These are phyloP conservation scores for Mirza zaza DNA, from an alignment of 2,113 vertebrate species.

Conservation along the genomic window DNA sequence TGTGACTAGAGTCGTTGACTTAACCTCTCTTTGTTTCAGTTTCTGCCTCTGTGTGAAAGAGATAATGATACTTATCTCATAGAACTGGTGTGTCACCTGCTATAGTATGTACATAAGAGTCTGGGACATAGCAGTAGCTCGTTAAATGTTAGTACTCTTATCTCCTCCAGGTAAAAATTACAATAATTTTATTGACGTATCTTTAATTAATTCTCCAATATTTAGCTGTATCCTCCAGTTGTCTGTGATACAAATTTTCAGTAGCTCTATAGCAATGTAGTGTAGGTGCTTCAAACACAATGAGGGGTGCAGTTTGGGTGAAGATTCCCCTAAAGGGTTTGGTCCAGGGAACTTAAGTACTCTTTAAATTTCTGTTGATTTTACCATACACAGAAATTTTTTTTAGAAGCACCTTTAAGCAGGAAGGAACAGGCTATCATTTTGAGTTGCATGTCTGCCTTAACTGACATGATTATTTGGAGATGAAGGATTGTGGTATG, in stretches of 20 bases:
- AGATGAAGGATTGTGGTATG: not conserved
- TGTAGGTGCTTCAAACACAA: not conserved
- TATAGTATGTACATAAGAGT: not conserved
- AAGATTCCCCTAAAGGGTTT: not conserved
- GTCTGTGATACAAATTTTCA: not conserved
- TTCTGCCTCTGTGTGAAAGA: not conserved
- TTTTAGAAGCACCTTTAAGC: not conserved
- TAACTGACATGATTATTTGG: not conserved
- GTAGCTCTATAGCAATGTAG: not conserved
- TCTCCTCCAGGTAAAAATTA: slow-evolving; percentile 2
- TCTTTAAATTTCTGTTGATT: not conserved
- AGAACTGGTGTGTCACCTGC: not conserved
- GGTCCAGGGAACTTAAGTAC: not conserved
- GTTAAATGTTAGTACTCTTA: not conserved
- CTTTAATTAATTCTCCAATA: not conserved
- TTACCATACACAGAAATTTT: not conserved
- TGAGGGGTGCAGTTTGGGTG: not conserved
- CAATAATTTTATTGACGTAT: not conserved
- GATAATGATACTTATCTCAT: not conserved
- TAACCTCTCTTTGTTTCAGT: not conserved
- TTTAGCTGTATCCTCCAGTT: not conserved
- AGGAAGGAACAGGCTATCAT: not conserved
- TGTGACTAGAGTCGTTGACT: not conserved
- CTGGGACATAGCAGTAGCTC: not conserved
- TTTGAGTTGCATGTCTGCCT: not conserved